phyloP scores from a whole-genome alignment of 2,797 vertebrate species.

The Megaceryle alcyon region DNA sequence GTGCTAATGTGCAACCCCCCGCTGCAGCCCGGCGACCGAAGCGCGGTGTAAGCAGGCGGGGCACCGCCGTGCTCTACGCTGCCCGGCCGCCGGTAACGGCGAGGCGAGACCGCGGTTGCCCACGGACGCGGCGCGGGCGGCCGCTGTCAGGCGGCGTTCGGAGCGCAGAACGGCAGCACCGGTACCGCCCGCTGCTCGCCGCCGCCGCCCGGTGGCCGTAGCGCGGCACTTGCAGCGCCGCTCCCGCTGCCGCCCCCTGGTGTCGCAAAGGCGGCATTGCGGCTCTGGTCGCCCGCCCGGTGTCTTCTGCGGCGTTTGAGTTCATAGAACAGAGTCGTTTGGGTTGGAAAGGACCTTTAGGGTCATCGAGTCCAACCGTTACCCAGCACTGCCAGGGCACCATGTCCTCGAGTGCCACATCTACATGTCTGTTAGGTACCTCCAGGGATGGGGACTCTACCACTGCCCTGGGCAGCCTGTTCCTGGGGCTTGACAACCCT shows the following conservation, averaged over 20 bases:
- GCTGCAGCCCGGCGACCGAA: background rate
- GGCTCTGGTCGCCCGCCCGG: fast-evolving
- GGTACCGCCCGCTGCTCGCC: background rate
- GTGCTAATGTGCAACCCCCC: too few relatives aligned
- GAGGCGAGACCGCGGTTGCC: too few relatives aligned
- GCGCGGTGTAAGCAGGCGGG: background rate
- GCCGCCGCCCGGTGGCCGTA: background rate
- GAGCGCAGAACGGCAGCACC: too few relatives aligned
- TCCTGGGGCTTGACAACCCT: background rate
- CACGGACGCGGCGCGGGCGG: too few relatives aligned
- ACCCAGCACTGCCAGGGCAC: too few relatives aligned
- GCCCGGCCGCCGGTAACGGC: background rate
- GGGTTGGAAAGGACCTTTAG: background rate
- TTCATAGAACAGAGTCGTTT: too few relatives aligned
- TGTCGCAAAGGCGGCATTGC: background rate
- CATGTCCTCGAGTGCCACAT: fast-evolving
- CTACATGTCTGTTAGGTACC: background rate
- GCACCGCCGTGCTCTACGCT: background rate
- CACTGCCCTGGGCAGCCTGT: background rate
- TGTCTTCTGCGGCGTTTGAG: too few relatives aligned
- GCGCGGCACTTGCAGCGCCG: background rate
- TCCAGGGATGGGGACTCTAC: too few relatives aligned
- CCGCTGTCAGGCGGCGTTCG: background rate
- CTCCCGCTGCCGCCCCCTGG: background rate
- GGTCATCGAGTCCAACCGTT: too few relatives aligned